Evolutionary conservation across 1,140 invertebrate genomes (phyloP), one percentile per base, ranked within the genome.

Genomic region (Ceratoteleas bidentatus): DNA sequence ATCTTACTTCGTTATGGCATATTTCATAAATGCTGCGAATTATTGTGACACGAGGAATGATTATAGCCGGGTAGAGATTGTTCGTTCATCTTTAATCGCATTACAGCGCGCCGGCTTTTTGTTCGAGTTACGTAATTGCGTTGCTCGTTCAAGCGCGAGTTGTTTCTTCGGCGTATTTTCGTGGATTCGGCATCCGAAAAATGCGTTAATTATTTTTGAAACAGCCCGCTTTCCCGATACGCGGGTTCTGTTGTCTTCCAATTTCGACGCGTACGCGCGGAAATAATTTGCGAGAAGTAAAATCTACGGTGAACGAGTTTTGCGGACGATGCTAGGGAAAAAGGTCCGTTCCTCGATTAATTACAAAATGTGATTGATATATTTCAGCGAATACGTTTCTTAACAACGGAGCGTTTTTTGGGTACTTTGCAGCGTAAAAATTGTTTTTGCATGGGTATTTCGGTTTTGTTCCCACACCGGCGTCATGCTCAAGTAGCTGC

Each of bases 401-500:
- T 3, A 49, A 49, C 13, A 49, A 13, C 56, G 13, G 54, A 69
- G 16, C 34, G 13, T 24, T 6, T 10, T 65, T 74, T 60, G 36
- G 50, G 52, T 54, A 64, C 45, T 61, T 61, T 60, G 11, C 14
- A 24, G 13, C 16, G 52, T 53, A 66, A 68, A 75, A 76, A 68
- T 54, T 61, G 24, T 76, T 76, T 32, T 68, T 68, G 52, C 57
- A 43, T 61, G 66, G 54, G 47, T 36, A 43, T 15, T 43, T 36
- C n/a, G 56, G 32, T 50, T 49, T 15, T 68, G 65, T 75, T 77
- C 72, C 73, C 54, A 54, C 54, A 34, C 2, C n/a, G 11, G 32
- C 73, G 80, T 78, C 69, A 74, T 74, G 74, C 68, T 83, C 56
- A 69, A 83, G 53, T 73, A 70, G 74, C 54, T 74, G 52, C 79